Base-by-base conservation (phyloP, 2,888 invertebrate species). In the Drosophila cracens region DNA sequence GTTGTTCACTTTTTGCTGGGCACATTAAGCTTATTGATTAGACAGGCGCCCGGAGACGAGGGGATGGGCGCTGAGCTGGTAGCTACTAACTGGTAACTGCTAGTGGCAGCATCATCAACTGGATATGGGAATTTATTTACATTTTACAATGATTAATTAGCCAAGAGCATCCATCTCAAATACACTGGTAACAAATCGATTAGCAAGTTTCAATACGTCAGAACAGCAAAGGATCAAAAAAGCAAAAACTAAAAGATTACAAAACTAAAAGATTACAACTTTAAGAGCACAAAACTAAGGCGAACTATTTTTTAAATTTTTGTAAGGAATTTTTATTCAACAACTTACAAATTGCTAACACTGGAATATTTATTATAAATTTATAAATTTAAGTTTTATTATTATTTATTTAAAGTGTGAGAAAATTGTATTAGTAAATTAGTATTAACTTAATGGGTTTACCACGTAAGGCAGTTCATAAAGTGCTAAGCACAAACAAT, bases 91-190 rank as follows among this genome's bases (percentile, higher is more conserved):
- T 52, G 34, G 16, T 25, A 18, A 38, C n/a, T n/a, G 7, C 18
- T n/a, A 54, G 38, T 27, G 25, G 54, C 33, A 33, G 54, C 33
- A 33, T 10, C 33, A 33, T 11, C 11, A 11, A 33, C 10, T 33
- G 4, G 0, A 11, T 11, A 33, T 43, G 56, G 38, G 27, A 64
- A 69, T 70, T 65, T 72, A 82, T 87, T 83, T 84, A 61, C 81
- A 81, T 81, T 82, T 81, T 76, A 72, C 74, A 87, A 72, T 74
- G 74, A 87, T 87, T 87, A 80, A 87, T 87, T 69, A 73, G 65
- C 4, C 46, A 57, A 49, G 29, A 4, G 48, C 52, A 27, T 25
- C 46, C 40, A 51, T 25, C 46, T 38, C 40, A 56, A 74, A 48
- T 11, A 25, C n/a, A n/a, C 6, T 10, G 27, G 11, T 57, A 21